These are phyloP conservation scores for Thereuonema tuberculata DNA, from an alignment of 1,140 invertebrate genomes.

Conservation along the genomic window DNA sequence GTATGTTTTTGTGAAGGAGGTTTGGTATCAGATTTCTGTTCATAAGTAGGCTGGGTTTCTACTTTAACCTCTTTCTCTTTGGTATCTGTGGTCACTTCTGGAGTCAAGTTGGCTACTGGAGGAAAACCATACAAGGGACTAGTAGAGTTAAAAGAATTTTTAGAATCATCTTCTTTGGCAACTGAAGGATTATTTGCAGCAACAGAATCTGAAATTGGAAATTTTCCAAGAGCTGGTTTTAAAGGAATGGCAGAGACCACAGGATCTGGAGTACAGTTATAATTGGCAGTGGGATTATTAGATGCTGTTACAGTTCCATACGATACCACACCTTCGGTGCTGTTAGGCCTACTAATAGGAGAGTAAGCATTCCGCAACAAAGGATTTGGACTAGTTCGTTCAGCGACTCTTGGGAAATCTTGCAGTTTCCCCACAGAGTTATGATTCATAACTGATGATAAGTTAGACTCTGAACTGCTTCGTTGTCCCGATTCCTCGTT, in stretches of 20 bases:
- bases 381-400: slow-evolving; percentile 7
- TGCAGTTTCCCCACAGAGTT: no score
- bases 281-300: slow-evolving; percentile 4
- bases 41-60: no score
- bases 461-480: no score
- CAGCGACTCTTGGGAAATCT: neutral
- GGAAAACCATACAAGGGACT: neutral
- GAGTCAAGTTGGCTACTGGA: neutral
- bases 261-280: slow-evolving; percentile 5
- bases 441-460: no score
- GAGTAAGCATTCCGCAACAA: slow-evolving; percentile 40
- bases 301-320: no score
- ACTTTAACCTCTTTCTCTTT: neutral
- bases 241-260: slow-evolving; percentile 5
- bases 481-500: no score
- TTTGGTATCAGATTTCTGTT: neutral
- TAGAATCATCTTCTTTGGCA: neutral
- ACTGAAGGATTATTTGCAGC: neutral
- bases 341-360: slow-evolving; percentile 51
- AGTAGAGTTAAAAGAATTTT: neutral
- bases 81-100: neutral
- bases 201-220: slow-evolving; percentile 9
- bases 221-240: no score
- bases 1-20: neutral
- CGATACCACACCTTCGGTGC: slow-evolving; percentile 38